These are phyloP conservation scores for Stichodactyla helianthus DNA, from an alignment of 64 coral and sea anemone species.

Conservation along the genomic window DNA sequence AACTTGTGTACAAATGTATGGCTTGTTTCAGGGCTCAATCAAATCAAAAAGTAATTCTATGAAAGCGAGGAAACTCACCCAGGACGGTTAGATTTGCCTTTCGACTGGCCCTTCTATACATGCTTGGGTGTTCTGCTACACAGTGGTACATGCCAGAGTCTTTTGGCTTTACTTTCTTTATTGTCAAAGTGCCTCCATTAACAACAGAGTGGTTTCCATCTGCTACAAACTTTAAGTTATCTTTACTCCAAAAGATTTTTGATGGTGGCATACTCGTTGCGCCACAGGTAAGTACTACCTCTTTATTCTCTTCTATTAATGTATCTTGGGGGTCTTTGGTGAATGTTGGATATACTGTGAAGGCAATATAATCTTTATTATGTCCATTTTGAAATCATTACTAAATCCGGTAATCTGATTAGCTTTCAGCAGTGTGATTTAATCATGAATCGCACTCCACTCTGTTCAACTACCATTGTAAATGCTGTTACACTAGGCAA, in stretches of 20 bases:
- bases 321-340: constrained; percentile 31
- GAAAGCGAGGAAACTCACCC: constrained; percentile 33
- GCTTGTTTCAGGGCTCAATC: too few species aligned
- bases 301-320: constrained; percentile 29
- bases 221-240: neutral
- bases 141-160: constrained; percentile 53
- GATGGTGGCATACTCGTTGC: constrained; percentile 18
- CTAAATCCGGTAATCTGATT: too few species aligned
- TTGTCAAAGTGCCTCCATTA: constrained; percentile 22
- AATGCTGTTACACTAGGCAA: too few species aligned
- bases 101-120: constrained; percentile 8
- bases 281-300: constrained; percentile 18
- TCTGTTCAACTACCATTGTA: too few species aligned
- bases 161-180: neutral
- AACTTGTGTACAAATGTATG: too few species aligned
- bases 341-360: constrained; percentile 51
- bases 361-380: neutral
- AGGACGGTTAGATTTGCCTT: constrained; percentile 43
- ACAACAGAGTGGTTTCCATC: constrained; percentile 10
- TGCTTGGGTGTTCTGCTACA: constrained; percentile 11
- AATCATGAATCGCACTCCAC: too few species aligned
- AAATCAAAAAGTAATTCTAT: neutral
- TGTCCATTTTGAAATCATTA: neutral
- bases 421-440: too few species aligned
- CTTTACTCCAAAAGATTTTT: constrained; percentile 43